These are phyloP conservation scores for Vanessa cardui DNA, from an alignment of 2,888 invertebrate genomes.

Conservation along the genomic window DNA sequence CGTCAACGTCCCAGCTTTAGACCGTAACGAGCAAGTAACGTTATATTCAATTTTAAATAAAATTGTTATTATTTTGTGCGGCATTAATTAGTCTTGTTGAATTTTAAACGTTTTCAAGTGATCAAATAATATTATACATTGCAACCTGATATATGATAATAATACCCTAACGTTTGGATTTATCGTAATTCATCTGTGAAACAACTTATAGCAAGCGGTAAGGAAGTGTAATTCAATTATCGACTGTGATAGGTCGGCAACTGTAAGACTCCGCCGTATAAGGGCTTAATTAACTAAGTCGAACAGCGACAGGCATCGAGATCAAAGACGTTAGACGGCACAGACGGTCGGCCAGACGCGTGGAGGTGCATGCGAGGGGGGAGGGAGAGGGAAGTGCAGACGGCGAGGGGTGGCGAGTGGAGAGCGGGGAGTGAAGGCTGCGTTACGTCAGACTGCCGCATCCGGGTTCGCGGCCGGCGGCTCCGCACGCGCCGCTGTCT, in stretches of 20 bases:
- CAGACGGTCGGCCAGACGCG: conserved; percentile 75
- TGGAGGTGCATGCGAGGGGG: conserved; percentile 49
- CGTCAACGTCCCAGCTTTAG: conserved; percentile 63
- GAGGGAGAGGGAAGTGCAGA: conserved; percentile 37
- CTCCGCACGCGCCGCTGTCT: conserved; percentile 59
- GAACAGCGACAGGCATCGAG: conserved; percentile 41
- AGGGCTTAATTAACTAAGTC: conserved; percentile 55
- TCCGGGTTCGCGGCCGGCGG: conserved; percentile 81
- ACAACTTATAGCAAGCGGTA: conserved; percentile 13
- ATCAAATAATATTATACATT: neutral
- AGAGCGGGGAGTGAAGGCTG: conserved; percentile 59
- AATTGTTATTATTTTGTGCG: conserved; percentile 58
- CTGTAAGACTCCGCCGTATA: conserved; percentile 42
- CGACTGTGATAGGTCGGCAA: conserved; percentile 33
- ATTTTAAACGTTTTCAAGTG: conserved; percentile 20
- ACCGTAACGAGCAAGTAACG: conserved; percentile 70
- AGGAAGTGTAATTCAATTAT: conserved; percentile 38
- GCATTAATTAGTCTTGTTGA: conserved; percentile 59
- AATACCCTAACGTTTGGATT: conserved; percentile 1
- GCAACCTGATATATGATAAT: neutral
- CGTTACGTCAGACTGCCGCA: conserved; percentile 74
- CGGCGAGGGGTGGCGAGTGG: conserved; percentile 40
- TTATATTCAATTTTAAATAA: conserved; percentile 72
- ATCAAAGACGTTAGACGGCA: conserved; percentile 57
- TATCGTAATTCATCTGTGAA: conserved; percentile 9